A percentile compares a stretch with the other conserved stretches of the same genome.
Evolutionary conservation across 2,113 vertebrate genomes (phyloP).

Genomic region (Montifringilla adamsi): DNA sequence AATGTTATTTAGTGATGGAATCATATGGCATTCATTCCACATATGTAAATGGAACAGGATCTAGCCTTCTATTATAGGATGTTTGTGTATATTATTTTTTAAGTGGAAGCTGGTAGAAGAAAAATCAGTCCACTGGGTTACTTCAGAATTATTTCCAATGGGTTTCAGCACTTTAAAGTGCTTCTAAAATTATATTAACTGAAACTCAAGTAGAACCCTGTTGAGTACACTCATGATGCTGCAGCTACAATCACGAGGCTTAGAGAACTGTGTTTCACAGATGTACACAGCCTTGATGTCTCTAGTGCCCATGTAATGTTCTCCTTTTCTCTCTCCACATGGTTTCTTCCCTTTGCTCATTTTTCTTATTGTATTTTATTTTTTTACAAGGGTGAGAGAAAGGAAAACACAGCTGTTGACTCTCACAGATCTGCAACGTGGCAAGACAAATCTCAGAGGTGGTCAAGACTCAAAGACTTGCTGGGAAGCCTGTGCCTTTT

Average conservation of each 20-base stretch:
- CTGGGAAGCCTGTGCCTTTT: not conserved
- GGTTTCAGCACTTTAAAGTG: conserved; percentile 13
- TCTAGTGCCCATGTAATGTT: not conserved
- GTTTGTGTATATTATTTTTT: not conserved
- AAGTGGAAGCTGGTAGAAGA: conserved; percentile 19
- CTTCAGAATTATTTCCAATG: conserved; percentile 36
- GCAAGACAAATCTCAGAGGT: conserved; percentile 7
- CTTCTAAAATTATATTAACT: conserved; percentile 43
- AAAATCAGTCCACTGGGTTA: conserved; percentile 10
- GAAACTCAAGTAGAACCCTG: conserved; percentile 36
- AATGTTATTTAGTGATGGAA: not conserved
- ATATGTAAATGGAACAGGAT: not conserved
- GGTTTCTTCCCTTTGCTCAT: not conserved
- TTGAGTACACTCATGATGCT: not conserved
- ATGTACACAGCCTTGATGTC: not conserved
- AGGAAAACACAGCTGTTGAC: not conserved
- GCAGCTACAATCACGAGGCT: not conserved
- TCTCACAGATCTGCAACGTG: not conserved
- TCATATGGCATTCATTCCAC: not conserved
- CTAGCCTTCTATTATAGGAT: not conserved
- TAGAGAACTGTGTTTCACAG: not conserved
- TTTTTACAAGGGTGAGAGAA: not conserved
- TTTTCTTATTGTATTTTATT: conserved; percentile 5
- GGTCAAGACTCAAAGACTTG: not conserved
- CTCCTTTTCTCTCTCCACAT: not conserved